A percentile compares a stretch with the other conserved stretches of the same genome.
These are phyloP conservation scores for Formica selysi DNA, from an alignment of 1,140 invertebrate genomes.

Conservation along the genomic window DNA sequence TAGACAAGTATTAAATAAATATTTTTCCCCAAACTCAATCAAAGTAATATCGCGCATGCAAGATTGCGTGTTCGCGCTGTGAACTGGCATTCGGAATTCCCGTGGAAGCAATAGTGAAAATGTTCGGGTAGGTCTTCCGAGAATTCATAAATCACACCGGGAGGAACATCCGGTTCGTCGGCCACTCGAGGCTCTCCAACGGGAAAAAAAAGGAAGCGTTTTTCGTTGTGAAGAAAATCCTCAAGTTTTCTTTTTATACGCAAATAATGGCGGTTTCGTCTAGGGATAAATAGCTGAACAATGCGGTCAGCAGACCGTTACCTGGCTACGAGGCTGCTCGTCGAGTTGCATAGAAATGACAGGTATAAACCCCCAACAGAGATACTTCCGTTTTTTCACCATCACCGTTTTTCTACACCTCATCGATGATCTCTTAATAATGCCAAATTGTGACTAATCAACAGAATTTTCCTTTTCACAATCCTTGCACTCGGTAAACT, in stretches of 20 bases:
- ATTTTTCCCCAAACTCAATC: background rate
- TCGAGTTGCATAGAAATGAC: conserved; percentile 57
- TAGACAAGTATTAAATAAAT: conserved; percentile 2
- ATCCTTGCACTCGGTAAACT: background rate
- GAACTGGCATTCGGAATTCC: background rate
- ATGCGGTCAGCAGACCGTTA: conserved; percentile 68
- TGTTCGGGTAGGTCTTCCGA: conserved; percentile 15
- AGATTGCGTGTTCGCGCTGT: conserved; percentile 15
- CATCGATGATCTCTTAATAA: conserved; percentile 64
- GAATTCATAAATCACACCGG: conserved; percentile 40
- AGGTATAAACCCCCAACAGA: conserved; percentile 64
- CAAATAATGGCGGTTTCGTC: conserved; percentile 54
- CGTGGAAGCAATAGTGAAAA: conserved; percentile 24
- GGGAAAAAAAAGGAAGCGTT: background rate
- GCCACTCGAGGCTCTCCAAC: conserved; percentile 13
- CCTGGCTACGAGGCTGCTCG: conserved; percentile 49
- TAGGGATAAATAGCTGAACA: conserved; percentile 66
- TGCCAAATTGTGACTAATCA: conserved; percentile 65
- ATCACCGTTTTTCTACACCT: background rate
- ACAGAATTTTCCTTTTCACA: conserved; percentile 50
- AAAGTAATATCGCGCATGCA: conserved; percentile 26
- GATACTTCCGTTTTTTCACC: conserved; percentile 54
- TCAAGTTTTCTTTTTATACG: conserved; percentile 16
- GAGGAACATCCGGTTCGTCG: conserved; percentile 38
- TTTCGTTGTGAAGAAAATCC: conserved; percentile 53